These are phyloP conservation scores for Eriocheir sinensis DNA, from an alignment of 1,140 invertebrate genomes.

Conservation along the genomic window DNA sequence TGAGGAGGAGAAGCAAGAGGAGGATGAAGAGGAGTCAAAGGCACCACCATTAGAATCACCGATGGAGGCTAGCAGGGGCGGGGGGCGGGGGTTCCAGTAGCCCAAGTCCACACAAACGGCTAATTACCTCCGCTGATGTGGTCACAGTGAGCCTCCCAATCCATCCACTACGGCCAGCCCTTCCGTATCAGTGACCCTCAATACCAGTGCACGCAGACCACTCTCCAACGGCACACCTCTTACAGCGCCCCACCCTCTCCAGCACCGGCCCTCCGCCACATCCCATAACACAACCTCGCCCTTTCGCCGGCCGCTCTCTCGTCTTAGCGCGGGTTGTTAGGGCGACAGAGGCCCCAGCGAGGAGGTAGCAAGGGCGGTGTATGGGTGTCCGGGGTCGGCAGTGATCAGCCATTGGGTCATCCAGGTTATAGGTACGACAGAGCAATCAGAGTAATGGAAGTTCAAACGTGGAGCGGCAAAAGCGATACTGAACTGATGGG, in stretches of 20 bases:
- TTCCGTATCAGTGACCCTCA: not conserved
- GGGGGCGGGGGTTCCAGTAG: not conserved
- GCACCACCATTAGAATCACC: not conserved
- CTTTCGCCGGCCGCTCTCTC: no score
- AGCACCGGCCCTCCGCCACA: not conserved
- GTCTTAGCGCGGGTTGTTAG: no score
- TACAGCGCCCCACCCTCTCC: not conserved
- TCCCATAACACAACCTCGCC: not conserved
- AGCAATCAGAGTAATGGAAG: not conserved
- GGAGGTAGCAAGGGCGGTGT: not conserved
- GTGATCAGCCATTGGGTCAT: not conserved
- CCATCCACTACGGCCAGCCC: not conserved
- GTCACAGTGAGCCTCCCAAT: not conserved
- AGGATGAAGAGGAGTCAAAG: no score
- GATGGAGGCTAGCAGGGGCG: no score
- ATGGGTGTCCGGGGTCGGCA: not conserved
- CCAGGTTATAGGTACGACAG: not conserved
- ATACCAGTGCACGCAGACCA: not conserved
- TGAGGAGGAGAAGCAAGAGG: no score
- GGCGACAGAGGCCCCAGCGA: not conserved
- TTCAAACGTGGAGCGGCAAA: not conserved
- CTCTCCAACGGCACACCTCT: not conserved
- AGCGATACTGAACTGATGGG: not conserved
- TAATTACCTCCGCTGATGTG: constrained; percentile 5
- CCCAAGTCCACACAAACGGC: not conserved